Evolutionary conservation across 2,888 invertebrate genomes (phyloP), one percentile per base, ranked within the genome.

Genomic region (Beris chalybata): DNA sequence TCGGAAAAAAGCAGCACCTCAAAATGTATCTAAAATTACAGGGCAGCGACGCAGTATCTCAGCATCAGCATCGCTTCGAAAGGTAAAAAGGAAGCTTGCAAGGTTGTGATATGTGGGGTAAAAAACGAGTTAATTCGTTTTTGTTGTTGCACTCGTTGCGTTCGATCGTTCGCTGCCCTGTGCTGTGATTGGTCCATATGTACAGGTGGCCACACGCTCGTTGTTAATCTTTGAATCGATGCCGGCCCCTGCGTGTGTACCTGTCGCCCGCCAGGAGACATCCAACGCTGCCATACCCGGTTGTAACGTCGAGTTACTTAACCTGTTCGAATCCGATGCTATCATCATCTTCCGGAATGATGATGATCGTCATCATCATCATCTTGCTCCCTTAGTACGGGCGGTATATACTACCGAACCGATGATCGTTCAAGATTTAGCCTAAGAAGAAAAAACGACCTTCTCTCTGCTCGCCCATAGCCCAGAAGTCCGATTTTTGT

Each of bases 161-260:
- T 6, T 15, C 22, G 22, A 15, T 32, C 59, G 61, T 61, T 38
- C 52, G 61, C 52, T 52, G 61, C 61, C 50, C 61, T 74, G 69
- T 45, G 59, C 71, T 72, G 74, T 74, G 76, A 78, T 78, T 78
- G 78, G 78, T 70, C 69, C 69, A 74, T 70, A 75, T 72, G 76
- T 74, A 76, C 78, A 78, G 78, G 78, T 78, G 78, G 78, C 75
- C 79, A 75, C 77, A 73, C 75, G 71, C 68, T 71, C 68, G 70
- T 70, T 70, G 70, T 71, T 70, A 71, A 73, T 72, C 70, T 71
- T 71, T 68, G 67, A 64, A 67, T 68, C 67, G 59, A 66, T 68
- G 67, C 38, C 7, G 9, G 38, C 50, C 50, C 61, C 50, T 48
- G 61, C 61, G 61, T 61, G 61, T 61, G 61, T 61, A 61, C 61